Base-by-base conservation (phyloP, 2,888 invertebrate genomes). In the Halictus ligatus region DNA sequence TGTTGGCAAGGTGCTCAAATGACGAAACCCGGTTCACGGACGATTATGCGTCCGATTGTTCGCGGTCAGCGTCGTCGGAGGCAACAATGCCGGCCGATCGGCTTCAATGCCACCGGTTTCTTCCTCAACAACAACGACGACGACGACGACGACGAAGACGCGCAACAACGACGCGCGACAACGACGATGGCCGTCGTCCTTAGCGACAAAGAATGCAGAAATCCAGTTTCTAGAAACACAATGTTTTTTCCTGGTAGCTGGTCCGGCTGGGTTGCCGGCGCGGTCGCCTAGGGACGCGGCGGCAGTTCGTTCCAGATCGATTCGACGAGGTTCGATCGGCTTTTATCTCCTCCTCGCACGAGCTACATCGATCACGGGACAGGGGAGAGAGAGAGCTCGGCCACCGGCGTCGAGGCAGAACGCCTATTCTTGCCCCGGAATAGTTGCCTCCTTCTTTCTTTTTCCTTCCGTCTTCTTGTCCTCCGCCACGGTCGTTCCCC, bases 281-380 rank as follows among this genome's bases (percentile, higher is more conserved):
- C 8, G 46, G 74, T n/a, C 43, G 40, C n/a, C 35, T n/a, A 71
- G 71, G 43, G 40, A 71, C 73, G 64, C 73, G 64, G 29, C 35
- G 2, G 25, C 46, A 50, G 74, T 48, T 78, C 73, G 50, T 48
- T 73, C 58, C 29, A 35, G 78, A 78, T 85, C 85, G 75, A 86
- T 85, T 89, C 78, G 81, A 74, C 84, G 83, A 81, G 86, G 46
- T 80, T 81, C 81, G 60, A 74, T 80, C 78, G 71, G 18, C 75
- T 81, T 80, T 87, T 81, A 80, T 82, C 80, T 80, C 72, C 25
- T 79, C 74, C 78, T 80, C 75, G 78, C 79, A 81, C 75, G 82
- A 80, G 78, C 75, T 79, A 64, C 74, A 64, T 78, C 71, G 80
- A 75, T 87, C 72, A 78, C 69, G 60, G 48, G 43, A 12, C 54